Percentiles rank a stretch among this genome's conserved stretches.
phyloP scores from a whole-genome alignment of 2,888 invertebrate genomes.

The Dioctria linearis region DNA sequence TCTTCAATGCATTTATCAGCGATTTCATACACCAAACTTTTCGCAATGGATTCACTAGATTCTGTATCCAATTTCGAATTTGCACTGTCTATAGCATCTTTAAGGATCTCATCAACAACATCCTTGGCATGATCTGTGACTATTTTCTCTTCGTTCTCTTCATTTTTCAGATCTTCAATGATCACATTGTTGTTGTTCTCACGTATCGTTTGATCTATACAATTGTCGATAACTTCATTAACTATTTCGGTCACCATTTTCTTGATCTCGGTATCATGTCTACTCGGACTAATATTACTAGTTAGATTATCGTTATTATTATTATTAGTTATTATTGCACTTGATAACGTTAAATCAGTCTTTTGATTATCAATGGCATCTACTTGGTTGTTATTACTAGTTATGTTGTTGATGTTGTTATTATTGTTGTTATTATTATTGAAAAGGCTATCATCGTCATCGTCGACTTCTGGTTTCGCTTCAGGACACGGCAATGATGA shows the following conservation, averaged over 20 bases:
- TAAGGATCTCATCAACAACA: slow-evolving; percentile 73
- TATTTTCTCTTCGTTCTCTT: slow-evolving; percentile 59
- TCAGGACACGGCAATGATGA: slow-evolving; percentile 59
- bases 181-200: slow-evolving; percentile 59
- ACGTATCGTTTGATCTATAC: slow-evolving; percentile 58
- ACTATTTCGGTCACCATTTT: slow-evolving; percentile 66
- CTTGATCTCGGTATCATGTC: slow-evolving; percentile 58
- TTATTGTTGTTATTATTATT: slow-evolving; percentile 59
- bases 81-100: slow-evolving; percentile 72
- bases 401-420: slow-evolving; percentile 59
- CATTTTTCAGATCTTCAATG: slow-evolving; percentile 35
- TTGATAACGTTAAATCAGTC: slow-evolving; percentile 67
- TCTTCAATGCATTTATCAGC: slow-evolving; percentile 58
- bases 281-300: slow-evolving; percentile 54
- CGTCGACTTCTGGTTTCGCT: slow-evolving; percentile 61
- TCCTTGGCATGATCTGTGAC: slow-evolving; percentile 70
- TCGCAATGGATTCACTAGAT: slow-evolving; percentile 56
- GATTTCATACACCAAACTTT: slow-evolving; percentile 60
- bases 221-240: slow-evolving; percentile 67
- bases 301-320: slow-evolving; percentile 58
- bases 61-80: slow-evolving; percentile 59
- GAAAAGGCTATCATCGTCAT: slow-evolving; percentile 62
- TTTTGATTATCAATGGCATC: slow-evolving; percentile 68
- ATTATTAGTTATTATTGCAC: slow-evolving; percentile 63
- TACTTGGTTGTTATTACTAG: slow-evolving; percentile 56